Evolutionary conservation across 2,797 vertebrate genomes (phyloP).

Genomic region (Rousettus madagascariensis): DNA sequence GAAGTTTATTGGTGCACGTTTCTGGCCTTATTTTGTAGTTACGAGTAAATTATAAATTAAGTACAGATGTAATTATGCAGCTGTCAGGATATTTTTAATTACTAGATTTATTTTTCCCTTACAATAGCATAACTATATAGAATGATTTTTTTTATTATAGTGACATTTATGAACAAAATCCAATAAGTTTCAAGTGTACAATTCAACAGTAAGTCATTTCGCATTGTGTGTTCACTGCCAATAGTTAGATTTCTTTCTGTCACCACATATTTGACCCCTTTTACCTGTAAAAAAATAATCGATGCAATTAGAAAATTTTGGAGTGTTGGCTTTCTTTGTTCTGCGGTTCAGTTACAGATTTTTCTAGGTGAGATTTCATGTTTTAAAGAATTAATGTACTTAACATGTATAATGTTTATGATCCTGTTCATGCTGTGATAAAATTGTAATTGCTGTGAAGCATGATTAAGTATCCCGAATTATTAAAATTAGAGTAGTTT

Average conservation of each 20-base stretch:
- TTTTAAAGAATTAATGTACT: conserved; percentile 12
- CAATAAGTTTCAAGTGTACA: no score
- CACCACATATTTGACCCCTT: neutral
- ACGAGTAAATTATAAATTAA: conserved; percentile 10
- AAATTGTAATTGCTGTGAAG: neutral
- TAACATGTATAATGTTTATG: neutral
- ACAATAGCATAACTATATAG: neutral
- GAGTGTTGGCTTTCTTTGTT: conserved; percentile 24
- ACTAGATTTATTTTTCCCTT: neutral
- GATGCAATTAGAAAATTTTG: neutral
- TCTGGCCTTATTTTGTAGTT: neutral
- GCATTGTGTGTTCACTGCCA: no score
- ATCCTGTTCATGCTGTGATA: neutral
- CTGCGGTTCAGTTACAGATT: neutral
- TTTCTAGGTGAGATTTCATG: neutral
- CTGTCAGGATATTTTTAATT: neutral
- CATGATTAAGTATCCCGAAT: neutral
- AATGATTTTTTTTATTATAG: no score
- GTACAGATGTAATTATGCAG: neutral
- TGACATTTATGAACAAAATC: no score
- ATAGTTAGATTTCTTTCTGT: no score
- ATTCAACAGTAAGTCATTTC: no score
- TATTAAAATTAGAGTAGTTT: neutral
- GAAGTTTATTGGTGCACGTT: neutral
- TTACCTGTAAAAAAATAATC: neutral